Percentiles rank a stretch among this genome's conserved stretches.
phyloP scores from a whole-genome alignment of 2,113 vertebrate genomes.

The Diadophis punctatus region DNA sequence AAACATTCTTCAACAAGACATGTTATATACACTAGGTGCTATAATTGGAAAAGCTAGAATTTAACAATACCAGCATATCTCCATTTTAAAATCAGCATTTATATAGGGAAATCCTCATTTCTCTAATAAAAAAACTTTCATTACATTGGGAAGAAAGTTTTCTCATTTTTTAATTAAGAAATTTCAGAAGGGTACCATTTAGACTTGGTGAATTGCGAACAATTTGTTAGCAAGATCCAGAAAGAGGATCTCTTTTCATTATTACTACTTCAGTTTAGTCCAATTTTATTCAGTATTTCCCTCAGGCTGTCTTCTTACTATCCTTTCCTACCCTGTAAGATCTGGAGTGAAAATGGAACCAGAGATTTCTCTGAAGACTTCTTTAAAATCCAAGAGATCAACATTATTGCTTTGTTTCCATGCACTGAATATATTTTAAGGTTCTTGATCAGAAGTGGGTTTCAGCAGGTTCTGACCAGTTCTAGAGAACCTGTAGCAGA shows the following conservation, averaged over 20 bases:
- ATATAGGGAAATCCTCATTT: background rate
- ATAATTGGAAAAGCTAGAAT: background rate
- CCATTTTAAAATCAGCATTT: background rate
- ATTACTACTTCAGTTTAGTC: background rate
- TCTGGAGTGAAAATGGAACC: background rate
- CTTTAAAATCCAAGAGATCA: background rate
- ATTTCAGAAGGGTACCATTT: background rate
- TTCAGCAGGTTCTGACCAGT: too few species aligned
- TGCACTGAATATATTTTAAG: background rate
- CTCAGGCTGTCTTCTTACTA: background rate
- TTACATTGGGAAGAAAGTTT: background rate
- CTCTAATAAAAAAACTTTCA: background rate
- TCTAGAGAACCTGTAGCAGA: too few species aligned
- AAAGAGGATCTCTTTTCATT: background rate
- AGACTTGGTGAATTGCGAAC: background rate
- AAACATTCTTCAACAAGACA: background rate
- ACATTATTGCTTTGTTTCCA: background rate
- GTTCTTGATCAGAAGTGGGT: background rate
- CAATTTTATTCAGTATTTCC: background rate
- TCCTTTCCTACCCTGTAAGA: background rate
- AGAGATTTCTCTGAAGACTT: background rate
- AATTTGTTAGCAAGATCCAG: background rate
- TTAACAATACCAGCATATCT: background rate
- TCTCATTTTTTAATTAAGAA: background rate
- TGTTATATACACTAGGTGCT: background rate